Percentiles rank a stretch among this genome's conserved stretches.
Conservation (phyloP, 2,797 vertebrate genomes). For the Periophthalmus magnuspinnatus region DNA sequence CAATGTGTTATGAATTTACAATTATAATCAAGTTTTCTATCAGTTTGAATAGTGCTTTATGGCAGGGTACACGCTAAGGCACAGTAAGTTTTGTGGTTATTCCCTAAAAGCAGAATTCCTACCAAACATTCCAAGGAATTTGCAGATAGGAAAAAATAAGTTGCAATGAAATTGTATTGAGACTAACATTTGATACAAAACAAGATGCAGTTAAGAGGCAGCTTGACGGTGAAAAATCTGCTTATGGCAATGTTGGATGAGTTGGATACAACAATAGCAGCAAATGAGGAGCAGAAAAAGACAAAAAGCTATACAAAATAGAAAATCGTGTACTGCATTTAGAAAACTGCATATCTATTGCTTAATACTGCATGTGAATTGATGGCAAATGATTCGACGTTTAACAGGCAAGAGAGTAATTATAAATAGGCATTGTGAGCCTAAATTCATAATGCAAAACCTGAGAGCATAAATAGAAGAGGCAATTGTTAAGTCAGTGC, state of each 20-base stretch:
- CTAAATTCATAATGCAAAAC: constrained; percentile 39
- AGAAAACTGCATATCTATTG: constrained; percentile 50
- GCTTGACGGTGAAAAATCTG: constrained; percentile 62
- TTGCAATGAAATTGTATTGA: constrained; percentile 33
- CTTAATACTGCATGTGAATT: constrained; percentile 28
- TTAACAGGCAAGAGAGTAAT: constrained; percentile 36
- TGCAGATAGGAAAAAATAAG: constrained; percentile 17
- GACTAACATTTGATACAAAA: constrained; percentile 41
- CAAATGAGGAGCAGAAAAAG: constrained; percentile 47
- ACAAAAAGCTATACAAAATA: constrained; percentile 28
- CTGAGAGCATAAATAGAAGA: constrained; percentile 60
- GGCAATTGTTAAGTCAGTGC: constrained; percentile 38
- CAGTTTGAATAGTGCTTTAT: constrained; percentile 45
- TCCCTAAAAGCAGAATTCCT: constrained; percentile 13
- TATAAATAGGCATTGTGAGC: constrained; percentile 41
- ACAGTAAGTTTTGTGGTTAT: constrained; percentile 54
- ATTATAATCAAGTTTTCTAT: constrained; percentile 29
- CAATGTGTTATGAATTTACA: constrained; percentile 13
- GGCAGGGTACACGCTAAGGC: constrained; percentile 66
- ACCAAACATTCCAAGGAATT: constrained; percentile 20
- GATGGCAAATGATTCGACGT: constrained; percentile 33
- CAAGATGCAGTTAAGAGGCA: constrained; percentile 44
- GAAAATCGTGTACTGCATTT: constrained; percentile 51
- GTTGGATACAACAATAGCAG: constrained; percentile 60
- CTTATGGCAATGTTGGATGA: constrained; percentile 57